Base-by-base conservation (phyloP, 2,113 vertebrate genomes). In the Tretioscincus oriximinensis region DNA sequence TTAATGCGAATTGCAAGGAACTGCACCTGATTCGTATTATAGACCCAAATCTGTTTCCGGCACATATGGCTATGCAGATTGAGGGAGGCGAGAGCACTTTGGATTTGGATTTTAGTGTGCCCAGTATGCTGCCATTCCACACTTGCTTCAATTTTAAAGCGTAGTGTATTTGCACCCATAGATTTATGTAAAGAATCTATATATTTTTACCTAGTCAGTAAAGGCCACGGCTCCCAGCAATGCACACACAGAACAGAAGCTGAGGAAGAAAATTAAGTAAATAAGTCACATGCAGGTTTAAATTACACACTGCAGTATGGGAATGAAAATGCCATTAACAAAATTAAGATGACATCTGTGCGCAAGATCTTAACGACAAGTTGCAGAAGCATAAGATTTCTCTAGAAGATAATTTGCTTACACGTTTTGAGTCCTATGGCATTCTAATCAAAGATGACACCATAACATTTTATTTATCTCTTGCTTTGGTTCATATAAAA, bases 161-260 rank as follows among this genome's bases (percentile, higher is more conserved):
- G 35, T 41, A 41, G 35, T 41, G 35, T 5, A 41, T 41, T 41
- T 41, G 35, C 35, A 41, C 3, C 35, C 35, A 41, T 41, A 41
- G 54, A 70, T 51, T 68, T 65, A 2, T n/a, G 51, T 47, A 79
- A 86, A 65, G 60, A 88, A 71, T 79, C 31, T n/a, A 54, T 76
- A 0, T 47, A 63, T 60, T 66, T 22, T 29, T 47, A 60, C 26
- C 24, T 58, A 41, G 47, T 58, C 60, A 77, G 18, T 7, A 28
- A 4, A 28, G 61, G 26, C 18, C 18, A 58, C 24, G 54, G 68
- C 61, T 69, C 29, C 29, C 26, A 73, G 75, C 68, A 28, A 66
- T 54, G 29, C 24, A 41, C 61, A 78, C 47, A 9, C 49, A 61
- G 20, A 24, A 35, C 24, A 72, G 47, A 66, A 29, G 26, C 61